These are phyloP conservation scores for Aspiorhynchus laticeps DNA, from an alignment of 2,113 vertebrate genomes.

Conservation along the genomic window DNA sequence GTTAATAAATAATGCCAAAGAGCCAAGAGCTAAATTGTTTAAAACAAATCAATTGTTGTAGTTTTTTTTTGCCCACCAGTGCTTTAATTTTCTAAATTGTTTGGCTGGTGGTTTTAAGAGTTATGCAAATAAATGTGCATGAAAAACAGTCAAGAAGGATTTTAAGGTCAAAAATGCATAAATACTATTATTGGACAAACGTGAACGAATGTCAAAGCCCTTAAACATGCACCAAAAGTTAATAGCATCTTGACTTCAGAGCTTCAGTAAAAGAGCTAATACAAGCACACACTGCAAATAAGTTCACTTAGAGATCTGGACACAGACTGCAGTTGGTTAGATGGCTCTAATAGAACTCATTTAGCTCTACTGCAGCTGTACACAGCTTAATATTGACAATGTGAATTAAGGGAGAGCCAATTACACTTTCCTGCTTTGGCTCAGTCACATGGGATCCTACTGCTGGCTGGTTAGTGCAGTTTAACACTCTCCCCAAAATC, in stretches of 20 bases:
- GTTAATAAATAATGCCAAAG: background rate
- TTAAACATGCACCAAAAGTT: background rate
- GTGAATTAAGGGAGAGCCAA: conserved; percentile 15
- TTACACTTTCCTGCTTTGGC: conserved; percentile 16
- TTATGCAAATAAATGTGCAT: background rate
- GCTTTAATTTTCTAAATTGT: background rate
- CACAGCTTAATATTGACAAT: conserved; percentile 35
- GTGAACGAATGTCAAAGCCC: background rate
- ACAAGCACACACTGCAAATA: background rate
- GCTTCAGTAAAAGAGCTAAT: background rate
- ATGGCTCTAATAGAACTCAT: conserved; percentile 27
- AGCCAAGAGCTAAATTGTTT: conserved; percentile 3
- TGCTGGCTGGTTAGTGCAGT: conserved; percentile 36
- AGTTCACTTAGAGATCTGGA: background rate
- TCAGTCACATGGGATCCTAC: background rate
- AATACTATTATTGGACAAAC: background rate
- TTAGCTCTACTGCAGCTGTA: conserved; percentile 22
- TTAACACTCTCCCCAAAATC: conserved; percentile 17
- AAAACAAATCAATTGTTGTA: background rate
- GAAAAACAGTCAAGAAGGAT: background rate
- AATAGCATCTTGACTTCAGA: conserved; percentile 13
- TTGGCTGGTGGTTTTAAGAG: background rate
- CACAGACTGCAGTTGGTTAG: background rate
- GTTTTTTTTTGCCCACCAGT: background rate
- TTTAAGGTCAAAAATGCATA: background rate